Base-by-base conservation (phyloP, 1,140 invertebrate species). In the Cotesia vestalis region DNA sequence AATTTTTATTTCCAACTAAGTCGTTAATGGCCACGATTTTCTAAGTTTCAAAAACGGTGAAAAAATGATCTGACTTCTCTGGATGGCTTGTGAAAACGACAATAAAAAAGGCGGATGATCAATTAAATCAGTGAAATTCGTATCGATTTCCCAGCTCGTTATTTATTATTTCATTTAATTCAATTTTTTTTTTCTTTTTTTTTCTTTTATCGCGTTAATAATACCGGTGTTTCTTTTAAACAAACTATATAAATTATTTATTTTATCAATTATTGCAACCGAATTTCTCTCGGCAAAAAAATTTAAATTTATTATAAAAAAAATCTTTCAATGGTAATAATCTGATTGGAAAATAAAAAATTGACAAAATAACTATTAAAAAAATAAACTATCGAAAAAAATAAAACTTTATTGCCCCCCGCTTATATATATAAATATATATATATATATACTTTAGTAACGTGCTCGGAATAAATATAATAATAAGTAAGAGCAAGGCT, bases 401-500 rank as follows among this genome's bases (percentile, higher is more conserved):
- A 69, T 59, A 4, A 11, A n/a, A 53, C 46, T 63, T 71, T 51
- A 51, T 51, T 53, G 69, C 69, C 63, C 63, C 63, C 63, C 63
- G 63, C 63, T 34, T 53, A 27, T 14, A 27, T 12, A 62, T 27
- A 27, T 27, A 27, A 27, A 27, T 12, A 62, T 27, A 27, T 27
- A 27, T 27, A 27, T 27, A 27, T 27, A 27, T 27, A 27, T 27
- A 27, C 27, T 27, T 27, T 27, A 17, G 11, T 35, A 77, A 79
- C 77, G 78, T 75, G 78, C 75, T 76, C 11, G 78, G 83, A 82
- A 84, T 84, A 84, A 85, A 83, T 84, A 81, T 85, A 84, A 85
- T 85, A 83, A 84, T 80, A 85, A 84, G 81, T 84, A 81, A 79
- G 84, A 81, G 81, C 84, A 82, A 84, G 81, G 82, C 84, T 85